Evolutionary conservation across 1,140 invertebrate species (phyloP).

Genomic region (Brachionus manjavacas): DNA sequence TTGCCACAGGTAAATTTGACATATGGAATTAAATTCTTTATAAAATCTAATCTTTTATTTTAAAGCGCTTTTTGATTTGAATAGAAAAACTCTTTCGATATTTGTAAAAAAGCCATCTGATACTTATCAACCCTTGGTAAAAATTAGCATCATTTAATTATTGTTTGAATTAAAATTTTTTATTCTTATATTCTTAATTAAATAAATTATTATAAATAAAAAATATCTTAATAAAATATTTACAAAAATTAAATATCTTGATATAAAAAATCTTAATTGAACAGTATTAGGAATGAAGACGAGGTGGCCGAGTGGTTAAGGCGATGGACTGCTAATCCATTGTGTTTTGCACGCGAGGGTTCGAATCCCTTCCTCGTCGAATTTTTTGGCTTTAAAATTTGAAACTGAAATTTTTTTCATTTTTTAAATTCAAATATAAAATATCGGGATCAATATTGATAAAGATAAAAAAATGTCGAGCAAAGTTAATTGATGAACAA

Average conservation of each 20-base stretch:
- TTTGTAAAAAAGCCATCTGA: slow-evolving; percentile 37
- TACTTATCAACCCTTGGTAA: slow-evolving; percentile 1
- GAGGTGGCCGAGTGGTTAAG: not conserved
- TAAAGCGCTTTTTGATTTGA: slow-evolving; percentile 13
- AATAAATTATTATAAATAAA: not conserved
- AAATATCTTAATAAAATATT: not conserved
- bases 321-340: not conserved
- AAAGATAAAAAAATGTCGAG: too few relatives aligned
- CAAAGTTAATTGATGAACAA: too few relatives aligned
- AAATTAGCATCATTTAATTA: not conserved
- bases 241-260: too few relatives aligned
- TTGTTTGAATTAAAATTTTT: too few relatives aligned
- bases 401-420: too few relatives aligned
- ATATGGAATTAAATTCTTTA: not conserved
- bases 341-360: not conserved
- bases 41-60: not conserved
- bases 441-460: too few relatives aligned
- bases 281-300: not conserved
- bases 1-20: slow-evolving; percentile 2
- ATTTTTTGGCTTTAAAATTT: not conserved
- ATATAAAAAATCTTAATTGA: not conserved
- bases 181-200: not conserved
- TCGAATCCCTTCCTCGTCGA: not conserved
- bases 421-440: too few relatives aligned
- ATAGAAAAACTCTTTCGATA: not conserved